Conservation (phyloP, 1,140 invertebrate species). For the Psilanteris sp. region DNA sequence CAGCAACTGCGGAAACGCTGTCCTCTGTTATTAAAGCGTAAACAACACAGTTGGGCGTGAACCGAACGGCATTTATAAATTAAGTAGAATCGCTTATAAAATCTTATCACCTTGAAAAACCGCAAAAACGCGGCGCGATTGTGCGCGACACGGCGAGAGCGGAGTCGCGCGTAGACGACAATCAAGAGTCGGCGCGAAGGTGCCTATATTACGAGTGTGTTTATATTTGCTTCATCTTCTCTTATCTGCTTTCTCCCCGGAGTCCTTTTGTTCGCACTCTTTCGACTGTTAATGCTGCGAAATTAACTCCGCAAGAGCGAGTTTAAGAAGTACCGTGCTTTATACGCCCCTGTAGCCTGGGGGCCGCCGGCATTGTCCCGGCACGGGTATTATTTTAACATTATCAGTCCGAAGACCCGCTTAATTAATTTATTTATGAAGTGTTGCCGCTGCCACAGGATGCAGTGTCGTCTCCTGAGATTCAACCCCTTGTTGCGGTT, state of each 20-base stretch:
- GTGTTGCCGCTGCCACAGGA: conserved; percentile 23
- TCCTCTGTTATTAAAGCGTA: too few relatives aligned
- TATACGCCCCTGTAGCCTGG: conserved; percentile 46
- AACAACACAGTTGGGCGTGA: too few relatives aligned
- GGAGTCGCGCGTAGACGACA: conserved; percentile 22
- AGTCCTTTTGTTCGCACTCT: conserved; percentile 79
- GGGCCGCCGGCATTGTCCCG: conserved; percentile 67
- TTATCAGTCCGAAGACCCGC: conserved; percentile 71
- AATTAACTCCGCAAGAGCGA: conserved; percentile 77
- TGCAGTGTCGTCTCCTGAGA: conserved; percentile 47
- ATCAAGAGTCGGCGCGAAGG: conserved; percentile 28
- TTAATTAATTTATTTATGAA: conserved; percentile 77
- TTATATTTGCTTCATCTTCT: conserved; percentile 77
- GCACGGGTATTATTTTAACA: conserved; percentile 76
- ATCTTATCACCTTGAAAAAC: conserved; percentile 4
- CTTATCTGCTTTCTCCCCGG: conserved; percentile 73
- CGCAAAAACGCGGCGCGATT: conserved; percentile 8
- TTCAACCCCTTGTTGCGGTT: conserved; percentile 68
- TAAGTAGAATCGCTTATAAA: not conserved
- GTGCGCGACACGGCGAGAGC: not conserved
- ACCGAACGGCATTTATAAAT: too few relatives aligned
- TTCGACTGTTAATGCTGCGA: conserved; percentile 79
- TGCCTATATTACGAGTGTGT: conserved; percentile 73
- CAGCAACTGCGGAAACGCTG: too few relatives aligned
- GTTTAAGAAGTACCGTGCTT: conserved; percentile 73